Percentiles rank a stretch among this genome's conserved stretches.
These are phyloP conservation scores for Benthosema pterotum DNA, from an alignment of 2,797 vertebrate species.

Conservation along the genomic window DNA sequence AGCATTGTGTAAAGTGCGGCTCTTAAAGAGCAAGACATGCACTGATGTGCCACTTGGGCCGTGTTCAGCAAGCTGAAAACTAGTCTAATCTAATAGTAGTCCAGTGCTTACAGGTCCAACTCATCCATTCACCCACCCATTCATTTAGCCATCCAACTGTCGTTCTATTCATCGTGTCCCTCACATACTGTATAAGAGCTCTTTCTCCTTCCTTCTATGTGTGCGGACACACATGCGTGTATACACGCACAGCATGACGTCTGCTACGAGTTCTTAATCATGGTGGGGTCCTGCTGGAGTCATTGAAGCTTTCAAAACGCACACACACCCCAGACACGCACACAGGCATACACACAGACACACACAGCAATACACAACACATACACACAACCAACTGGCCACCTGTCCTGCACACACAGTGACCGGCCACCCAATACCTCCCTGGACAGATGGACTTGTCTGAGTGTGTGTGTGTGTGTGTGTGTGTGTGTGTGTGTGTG, in stretches of 20 bases:
- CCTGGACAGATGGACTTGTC: conserved; percentile 64
- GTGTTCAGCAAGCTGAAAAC: too few relatives aligned
- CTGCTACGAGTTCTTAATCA: conserved; percentile 61
- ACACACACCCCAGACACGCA: conserved; percentile 58
- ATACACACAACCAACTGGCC: conserved; percentile 54
- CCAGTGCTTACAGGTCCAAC: too few relatives aligned
- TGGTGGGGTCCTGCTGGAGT: conserved; percentile 48
- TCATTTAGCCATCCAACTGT: too few relatives aligned
- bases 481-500: background rate
- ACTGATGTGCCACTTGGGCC: too few relatives aligned
- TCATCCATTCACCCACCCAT: too few relatives aligned
- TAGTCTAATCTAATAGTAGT: too few relatives aligned
- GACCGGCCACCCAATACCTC: conserved; percentile 27
- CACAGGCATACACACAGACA: conserved; percentile 54
- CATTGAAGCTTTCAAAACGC: conserved; percentile 50
- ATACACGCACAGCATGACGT: conserved; percentile 5
- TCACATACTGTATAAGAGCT: too few relatives aligned
- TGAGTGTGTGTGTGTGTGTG: conserved; percentile 13
- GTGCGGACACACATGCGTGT: background rate
- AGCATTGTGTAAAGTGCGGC: too few relatives aligned
- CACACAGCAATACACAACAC: conserved; percentile 53
- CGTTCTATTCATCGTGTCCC: too few relatives aligned
- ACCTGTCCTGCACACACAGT: conserved; percentile 51
- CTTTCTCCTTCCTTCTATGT: too few relatives aligned
- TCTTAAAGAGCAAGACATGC: too few relatives aligned